These are phyloP conservation scores for Euclidia mi DNA, from an alignment of 2,888 invertebrate species.

Conservation along the genomic window DNA sequence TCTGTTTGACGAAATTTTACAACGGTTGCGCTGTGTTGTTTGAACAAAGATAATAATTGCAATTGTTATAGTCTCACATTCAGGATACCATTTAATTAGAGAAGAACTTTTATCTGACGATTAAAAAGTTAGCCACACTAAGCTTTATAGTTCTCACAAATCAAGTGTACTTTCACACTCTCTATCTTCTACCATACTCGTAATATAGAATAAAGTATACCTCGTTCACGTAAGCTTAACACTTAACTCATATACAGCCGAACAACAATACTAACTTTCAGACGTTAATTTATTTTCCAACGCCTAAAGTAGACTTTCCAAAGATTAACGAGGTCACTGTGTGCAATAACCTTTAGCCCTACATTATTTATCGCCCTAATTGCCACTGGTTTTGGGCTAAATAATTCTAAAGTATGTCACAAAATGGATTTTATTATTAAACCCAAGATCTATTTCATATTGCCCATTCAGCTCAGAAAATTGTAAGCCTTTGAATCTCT, in stretches of 20 bases:
- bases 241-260: not conserved
- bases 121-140: no score
- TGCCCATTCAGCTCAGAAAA: not conserved
- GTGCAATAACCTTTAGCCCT: slow-evolving; percentile 38
- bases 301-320: slow-evolving; percentile 27
- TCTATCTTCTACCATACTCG: no score
- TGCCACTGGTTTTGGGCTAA: slow-evolving; percentile 38
- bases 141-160: no score
- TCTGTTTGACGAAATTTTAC: no score
- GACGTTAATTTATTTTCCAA: slow-evolving; percentile 40
- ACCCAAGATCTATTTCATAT: slow-evolving; percentile 11
- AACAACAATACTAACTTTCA: slow-evolving; percentile 33
- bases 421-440: slow-evolving; percentile 23
- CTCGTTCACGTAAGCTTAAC: no score
- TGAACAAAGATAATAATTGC: no score
- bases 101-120: no score
- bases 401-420: slow-evolving; percentile 27
- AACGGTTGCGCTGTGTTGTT: no score
- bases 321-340: slow-evolving; percentile 36
- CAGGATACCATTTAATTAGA: no score
- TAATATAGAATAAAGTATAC: no score
- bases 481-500: slow-evolving; percentile 1
- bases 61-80: no score
- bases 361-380: slow-evolving; percentile 45
- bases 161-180: no score